phyloP scores from a whole-genome alignment of 2,113 vertebrate genomes.

The Astatotilapia flaviijosephi region DNA sequence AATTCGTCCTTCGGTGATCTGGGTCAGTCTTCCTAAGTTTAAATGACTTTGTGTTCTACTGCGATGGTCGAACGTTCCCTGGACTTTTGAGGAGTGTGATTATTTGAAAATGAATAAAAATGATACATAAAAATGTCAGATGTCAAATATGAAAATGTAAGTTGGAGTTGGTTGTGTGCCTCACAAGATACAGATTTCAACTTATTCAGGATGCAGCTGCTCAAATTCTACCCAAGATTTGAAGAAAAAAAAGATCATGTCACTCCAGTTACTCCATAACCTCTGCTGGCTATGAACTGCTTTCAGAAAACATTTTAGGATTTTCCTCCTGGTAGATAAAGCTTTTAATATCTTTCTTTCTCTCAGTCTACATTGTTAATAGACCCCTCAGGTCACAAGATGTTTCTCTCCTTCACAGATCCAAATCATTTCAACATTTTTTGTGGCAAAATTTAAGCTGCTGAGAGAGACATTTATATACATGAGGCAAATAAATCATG shows the following conservation, averaged over 20 bases:
- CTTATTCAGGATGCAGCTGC: neutral
- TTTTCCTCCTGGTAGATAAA: neutral
- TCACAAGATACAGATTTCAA: neutral
- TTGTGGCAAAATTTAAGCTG: neutral
- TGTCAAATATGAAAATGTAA: neutral
- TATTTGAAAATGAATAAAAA: neutral
- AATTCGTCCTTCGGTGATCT: neutral
- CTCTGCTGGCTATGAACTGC: neutral
- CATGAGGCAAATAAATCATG: neutral
- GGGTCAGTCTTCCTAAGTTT: neutral
- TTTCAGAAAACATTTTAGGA: neutral
- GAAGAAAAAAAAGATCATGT: neutral
- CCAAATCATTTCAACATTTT: neutral
- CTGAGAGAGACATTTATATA: neutral
- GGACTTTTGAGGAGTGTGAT: neutral
- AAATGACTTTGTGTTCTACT: neutral
- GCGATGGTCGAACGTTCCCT: neutral
- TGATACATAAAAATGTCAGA: neutral
- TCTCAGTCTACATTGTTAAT: neutral
- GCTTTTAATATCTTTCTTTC: neutral
- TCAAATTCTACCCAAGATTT: neutral
- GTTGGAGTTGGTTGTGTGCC: neutral
- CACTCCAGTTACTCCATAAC: neutral
- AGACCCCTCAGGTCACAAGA: neutral
- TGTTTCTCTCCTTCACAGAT: neutral